Evolutionary conservation across 2,888 invertebrate species (phyloP), one percentile per base, ranked within the genome.

Genomic region (Agapetus fuscipes): DNA sequence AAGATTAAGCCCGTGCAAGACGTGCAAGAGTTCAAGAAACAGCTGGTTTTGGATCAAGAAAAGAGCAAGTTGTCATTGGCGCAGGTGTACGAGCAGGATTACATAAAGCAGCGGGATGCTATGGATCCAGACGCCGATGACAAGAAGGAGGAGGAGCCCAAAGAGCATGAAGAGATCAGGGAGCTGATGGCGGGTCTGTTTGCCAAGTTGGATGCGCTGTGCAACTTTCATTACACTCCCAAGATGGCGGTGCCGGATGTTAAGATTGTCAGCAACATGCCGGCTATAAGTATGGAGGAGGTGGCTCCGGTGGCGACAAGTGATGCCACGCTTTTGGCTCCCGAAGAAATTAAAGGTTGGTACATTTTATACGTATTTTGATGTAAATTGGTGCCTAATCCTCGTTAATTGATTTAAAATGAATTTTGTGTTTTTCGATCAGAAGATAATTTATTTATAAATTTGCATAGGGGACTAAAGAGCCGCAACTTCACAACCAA

Each of bases 191-290:
- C 69, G 9, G 66, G 72, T 1, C 58, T 98, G 3, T 94, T 96
- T 55, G 59, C 72, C 1, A 86, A 95, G 60, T 66, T 98, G 27
- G 94, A 97, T 64, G 88, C 95, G 0, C 67, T 98, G 10, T 84
- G 86, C 1, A 94, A 97, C 60, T 95, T 85, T 62, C 89, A 95
- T 60, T 97, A 86, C 55, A 93, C 93, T 30, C 96, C 97, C 0
- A 88, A 83, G 67, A 76, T 79, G 40, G 79, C 82, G 1, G 76
- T 79, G 42, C 85, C 93, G 0, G 96, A 97, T 54, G 69, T 94
- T 2, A 88, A 85, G 63, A 83, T 98, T 43, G 74, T 97, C 3
- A 85, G 80, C 42, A 96, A 98, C 57, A 71, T 89, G 46, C 89
- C 96, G 2, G 88, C 94, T 0, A 79, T 97, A 34, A 76, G 72